Conservation (phyloP, 2,113 vertebrate genomes). For the Aviceda subcristata region DNA sequence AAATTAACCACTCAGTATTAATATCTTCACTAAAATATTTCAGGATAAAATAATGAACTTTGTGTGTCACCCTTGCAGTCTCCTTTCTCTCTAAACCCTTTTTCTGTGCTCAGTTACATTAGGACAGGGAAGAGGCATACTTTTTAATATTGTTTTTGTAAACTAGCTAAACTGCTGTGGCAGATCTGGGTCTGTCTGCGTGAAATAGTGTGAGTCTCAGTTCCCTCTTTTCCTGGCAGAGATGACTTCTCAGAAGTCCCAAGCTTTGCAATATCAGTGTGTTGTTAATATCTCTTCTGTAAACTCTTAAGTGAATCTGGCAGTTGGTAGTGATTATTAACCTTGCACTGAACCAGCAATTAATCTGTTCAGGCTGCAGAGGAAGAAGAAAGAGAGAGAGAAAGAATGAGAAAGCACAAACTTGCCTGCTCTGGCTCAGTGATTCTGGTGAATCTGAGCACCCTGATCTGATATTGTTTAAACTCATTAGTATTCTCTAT, state of each 20-base stretch:
- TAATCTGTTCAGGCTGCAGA: conserved; percentile 70
- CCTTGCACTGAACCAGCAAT: conserved; percentile 75
- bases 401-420: conserved; percentile 21
- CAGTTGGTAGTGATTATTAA: conserved; percentile 79
- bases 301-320: conserved; percentile 70
- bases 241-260: neutral
- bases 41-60: neutral
- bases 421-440: conserved; percentile 45
- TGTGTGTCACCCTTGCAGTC: neutral
- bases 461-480: conserved; percentile 50
- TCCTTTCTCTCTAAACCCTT: neutral
- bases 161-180: neutral
- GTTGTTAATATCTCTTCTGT: conserved; percentile 64
- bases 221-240: neutral
- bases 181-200: neutral
- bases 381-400: conserved; percentile 19
- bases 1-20: neutral
- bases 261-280: conserved; percentile 39
- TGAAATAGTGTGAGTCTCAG: neutral
- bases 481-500: conserved; percentile 71
- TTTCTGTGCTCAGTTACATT: neutral
- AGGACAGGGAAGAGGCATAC: neutral
- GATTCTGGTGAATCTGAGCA: conserved; percentile 54
- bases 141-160: neutral
- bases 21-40: neutral